These are phyloP conservation scores for Antechinus flavipes DNA, from an alignment of 2,113 vertebrate genomes.

Conservation along the genomic window DNA sequence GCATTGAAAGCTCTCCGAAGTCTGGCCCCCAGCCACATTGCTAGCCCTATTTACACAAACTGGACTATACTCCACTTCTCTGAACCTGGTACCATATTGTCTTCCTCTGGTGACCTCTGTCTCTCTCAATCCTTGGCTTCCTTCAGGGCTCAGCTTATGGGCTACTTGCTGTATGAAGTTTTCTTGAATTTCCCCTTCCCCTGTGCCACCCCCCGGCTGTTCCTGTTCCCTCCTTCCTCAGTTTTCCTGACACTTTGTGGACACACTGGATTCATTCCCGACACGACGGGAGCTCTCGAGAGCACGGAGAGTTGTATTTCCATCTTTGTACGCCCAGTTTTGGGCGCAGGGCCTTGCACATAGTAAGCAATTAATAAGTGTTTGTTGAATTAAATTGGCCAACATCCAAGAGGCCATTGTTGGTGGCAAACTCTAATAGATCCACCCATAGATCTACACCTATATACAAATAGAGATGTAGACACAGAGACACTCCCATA, in stretches of 20 bases:
- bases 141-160: not conserved
- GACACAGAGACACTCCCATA: not conserved
- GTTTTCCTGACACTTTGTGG: not conserved
- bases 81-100: not conserved
- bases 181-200: not conserved
- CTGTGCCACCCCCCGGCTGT: not conserved
- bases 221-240: not conserved
- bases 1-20: not conserved
- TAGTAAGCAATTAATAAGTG: not conserved
- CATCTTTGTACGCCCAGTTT: not conserved
- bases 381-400: conserved; percentile 4
- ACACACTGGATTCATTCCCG: not conserved
- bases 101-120: not conserved
- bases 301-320: not conserved
- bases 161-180: not conserved
- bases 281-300: not conserved
- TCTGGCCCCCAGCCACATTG: not conserved
- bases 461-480: conserved; percentile 16
- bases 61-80: not conserved
- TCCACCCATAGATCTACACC: conserved; percentile 34
- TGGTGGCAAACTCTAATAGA: conserved; percentile 31
- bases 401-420: conserved; percentile 34
- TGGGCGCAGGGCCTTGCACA: not conserved
- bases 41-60: not conserved
- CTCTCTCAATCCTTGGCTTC: not conserved